These are phyloP conservation scores for Thalassophryne amazonica DNA, from an alignment of 2,797 vertebrate genomes.

Conservation along the genomic window DNA sequence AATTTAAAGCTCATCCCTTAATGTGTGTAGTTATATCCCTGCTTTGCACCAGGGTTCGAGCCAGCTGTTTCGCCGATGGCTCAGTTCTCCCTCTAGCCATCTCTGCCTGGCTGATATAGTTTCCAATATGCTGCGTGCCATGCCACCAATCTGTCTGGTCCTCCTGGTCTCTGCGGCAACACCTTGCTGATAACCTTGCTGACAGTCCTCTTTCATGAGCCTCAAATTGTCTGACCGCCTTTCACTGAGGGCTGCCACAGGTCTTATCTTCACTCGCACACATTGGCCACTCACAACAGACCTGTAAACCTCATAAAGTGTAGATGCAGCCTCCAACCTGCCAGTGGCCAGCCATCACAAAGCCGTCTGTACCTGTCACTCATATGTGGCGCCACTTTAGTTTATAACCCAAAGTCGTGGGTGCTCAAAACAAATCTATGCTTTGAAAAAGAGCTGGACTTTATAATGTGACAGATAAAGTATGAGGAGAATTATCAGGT, in stretches of 20 bases:
- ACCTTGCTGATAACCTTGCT: slow-evolving; percentile 65
- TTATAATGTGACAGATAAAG: slow-evolving; percentile 40
- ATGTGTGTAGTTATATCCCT: slow-evolving; percentile 54
- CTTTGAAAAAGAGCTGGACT: slow-evolving; percentile 22
- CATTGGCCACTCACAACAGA: slow-evolving; percentile 62
- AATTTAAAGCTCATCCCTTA: slow-evolving; percentile 49
- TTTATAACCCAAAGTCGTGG: slow-evolving; percentile 17
- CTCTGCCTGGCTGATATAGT: slow-evolving; percentile 25
- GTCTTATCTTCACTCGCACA: slow-evolving; percentile 75
- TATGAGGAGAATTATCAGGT: slow-evolving; percentile 34
- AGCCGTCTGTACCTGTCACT: slow-evolving; percentile 13
- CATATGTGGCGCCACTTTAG: slow-evolving; percentile 23
- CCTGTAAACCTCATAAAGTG: slow-evolving; percentile 20
- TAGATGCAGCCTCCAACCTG: slow-evolving; percentile 1
- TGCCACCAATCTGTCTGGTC: slow-evolving; percentile 22
- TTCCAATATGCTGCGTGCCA: slow-evolving; percentile 18
- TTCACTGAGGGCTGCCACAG: slow-evolving; percentile 41
- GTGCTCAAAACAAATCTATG: slow-evolving; percentile 25
- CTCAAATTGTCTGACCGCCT: slow-evolving; percentile 51
- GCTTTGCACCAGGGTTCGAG: slow-evolving; percentile 16
- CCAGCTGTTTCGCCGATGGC: slow-evolving; percentile 44
- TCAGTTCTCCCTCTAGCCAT: slow-evolving; percentile 9
- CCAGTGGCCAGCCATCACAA: slow-evolving; percentile 28
- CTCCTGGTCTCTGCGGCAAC: slow-evolving; percentile 36
- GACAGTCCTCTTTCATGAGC: slow-evolving; percentile 65